These are phyloP conservation scores for Meliscaeva auricollis DNA, from an alignment of 2,888 invertebrate genomes.

Conservation along the genomic window DNA sequence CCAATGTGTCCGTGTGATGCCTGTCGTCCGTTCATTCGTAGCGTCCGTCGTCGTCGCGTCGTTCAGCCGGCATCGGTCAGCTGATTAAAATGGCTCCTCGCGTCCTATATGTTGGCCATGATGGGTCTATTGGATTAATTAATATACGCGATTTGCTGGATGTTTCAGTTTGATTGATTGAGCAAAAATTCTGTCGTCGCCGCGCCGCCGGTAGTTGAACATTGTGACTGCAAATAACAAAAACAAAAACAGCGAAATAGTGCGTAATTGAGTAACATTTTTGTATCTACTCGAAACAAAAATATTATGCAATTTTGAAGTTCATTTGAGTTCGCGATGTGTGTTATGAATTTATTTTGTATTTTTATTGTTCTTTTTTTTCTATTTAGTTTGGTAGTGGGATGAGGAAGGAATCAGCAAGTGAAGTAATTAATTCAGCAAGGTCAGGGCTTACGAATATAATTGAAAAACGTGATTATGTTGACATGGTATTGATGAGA, in stretches of 20 bases:
- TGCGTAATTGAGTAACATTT: constrained; percentile 29
- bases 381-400: background rate
- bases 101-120: constrained; percentile 27
- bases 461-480: constrained; percentile 16
- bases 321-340: constrained; percentile 29
- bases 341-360: background rate
- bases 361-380: background rate
- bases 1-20: background rate
- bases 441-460: constrained; percentile 15
- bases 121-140: constrained; percentile 54
- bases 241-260: background rate
- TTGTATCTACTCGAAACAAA: background rate
- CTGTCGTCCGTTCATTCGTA: no score
- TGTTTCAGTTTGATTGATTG: constrained; percentile 53
- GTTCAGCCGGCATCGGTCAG: constrained; percentile 1
- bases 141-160: constrained; percentile 35
- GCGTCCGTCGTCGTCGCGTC: no score
- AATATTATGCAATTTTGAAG: constrained; percentile 25
- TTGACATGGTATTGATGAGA: background rate
- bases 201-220: background rate
- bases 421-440: constrained; percentile 10
- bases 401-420: constrained; percentile 25
- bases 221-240: background rate
- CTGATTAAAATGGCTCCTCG: constrained; percentile 43
- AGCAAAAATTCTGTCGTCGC: constrained; percentile 25